Conservation (phyloP, 2,888 invertebrate genomes). For the Himalopsyche anomala region DNA sequence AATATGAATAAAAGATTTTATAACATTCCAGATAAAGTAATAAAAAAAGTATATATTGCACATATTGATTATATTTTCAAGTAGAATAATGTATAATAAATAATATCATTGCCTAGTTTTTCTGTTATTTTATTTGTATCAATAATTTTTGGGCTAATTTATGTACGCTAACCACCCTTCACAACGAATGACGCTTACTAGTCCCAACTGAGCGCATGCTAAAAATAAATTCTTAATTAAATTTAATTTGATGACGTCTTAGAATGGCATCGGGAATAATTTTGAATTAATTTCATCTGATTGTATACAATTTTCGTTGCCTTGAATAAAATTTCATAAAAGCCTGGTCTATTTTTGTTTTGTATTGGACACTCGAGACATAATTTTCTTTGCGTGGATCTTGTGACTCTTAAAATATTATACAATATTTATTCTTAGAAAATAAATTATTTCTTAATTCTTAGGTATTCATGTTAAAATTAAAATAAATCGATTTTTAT, state of each 20-base stretch:
- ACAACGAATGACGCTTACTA: background rate
- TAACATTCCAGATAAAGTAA: too few species aligned
- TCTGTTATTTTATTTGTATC: too few species aligned
- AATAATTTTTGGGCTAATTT: too few species aligned
- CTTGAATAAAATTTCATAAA: background rate
- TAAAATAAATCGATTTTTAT: background rate
- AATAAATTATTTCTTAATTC: background rate
- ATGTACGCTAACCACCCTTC: too few species aligned
- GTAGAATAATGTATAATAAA: too few species aligned
- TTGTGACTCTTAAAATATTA: background rate
- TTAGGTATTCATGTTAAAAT: background rate
- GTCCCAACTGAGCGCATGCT: background rate
- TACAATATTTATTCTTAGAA: background rate
- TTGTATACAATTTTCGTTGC: background rate
- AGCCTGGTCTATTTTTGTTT: background rate
- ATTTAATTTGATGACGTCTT: slow-evolving; percentile 11
- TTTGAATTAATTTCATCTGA: background rate
- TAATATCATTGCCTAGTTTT: too few species aligned
- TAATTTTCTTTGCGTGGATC: background rate
- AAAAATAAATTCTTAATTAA: background rate
- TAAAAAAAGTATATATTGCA: too few species aligned
- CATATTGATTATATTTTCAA: too few species aligned
- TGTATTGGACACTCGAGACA: background rate
- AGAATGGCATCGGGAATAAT: background rate
- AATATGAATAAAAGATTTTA: too few species aligned